Evolutionary conservation across 2,113 vertebrate species (phyloP).

Genomic region (Hippocampus abdominalis): DNA sequence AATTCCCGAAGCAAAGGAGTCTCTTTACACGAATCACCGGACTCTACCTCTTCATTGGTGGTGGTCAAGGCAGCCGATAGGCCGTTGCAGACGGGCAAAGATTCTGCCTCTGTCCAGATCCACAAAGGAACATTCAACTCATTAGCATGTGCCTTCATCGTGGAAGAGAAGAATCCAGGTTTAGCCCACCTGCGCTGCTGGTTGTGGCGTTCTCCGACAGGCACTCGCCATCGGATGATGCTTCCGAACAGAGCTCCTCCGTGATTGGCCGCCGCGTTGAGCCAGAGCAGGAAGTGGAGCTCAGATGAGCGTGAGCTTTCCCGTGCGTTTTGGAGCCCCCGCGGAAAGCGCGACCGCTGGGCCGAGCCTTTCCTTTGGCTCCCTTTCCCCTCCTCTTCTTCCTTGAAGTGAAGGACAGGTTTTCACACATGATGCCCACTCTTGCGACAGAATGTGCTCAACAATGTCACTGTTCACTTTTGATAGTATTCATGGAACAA

Average conservation of each 20-base stretch:
- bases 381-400: constrained; percentile 74
- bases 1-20: constrained; percentile 62
- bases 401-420: constrained; percentile 53
- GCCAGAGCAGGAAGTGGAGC: constrained; percentile 19
- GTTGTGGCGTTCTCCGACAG: constrained; percentile 1
- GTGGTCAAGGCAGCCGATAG: constrained; percentile 51
- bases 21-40: constrained; percentile 26
- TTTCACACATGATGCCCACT: background rate
- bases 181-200: constrained; percentile 53
- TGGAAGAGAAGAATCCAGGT: background rate
- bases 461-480: background rate
- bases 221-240: constrained; percentile 28
- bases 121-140: background rate
- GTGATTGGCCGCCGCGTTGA: constrained; percentile 29
- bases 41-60: constrained; percentile 26
- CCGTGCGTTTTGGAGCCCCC: constrained; percentile 50
- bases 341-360: constrained; percentile 57
- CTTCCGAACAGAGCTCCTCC: constrained; percentile 32
- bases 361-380: constrained; percentile 64
- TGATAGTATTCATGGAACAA: background rate
- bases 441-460: background rate
- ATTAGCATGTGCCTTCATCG: background rate
- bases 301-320: constrained; percentile 49
- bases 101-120: constrained; percentile 45
- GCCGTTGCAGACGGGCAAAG: constrained; percentile 31